Evolutionary conservation across 1,140 invertebrate genomes (phyloP).

Genomic region (Dinoponera quadriceps): DNA sequence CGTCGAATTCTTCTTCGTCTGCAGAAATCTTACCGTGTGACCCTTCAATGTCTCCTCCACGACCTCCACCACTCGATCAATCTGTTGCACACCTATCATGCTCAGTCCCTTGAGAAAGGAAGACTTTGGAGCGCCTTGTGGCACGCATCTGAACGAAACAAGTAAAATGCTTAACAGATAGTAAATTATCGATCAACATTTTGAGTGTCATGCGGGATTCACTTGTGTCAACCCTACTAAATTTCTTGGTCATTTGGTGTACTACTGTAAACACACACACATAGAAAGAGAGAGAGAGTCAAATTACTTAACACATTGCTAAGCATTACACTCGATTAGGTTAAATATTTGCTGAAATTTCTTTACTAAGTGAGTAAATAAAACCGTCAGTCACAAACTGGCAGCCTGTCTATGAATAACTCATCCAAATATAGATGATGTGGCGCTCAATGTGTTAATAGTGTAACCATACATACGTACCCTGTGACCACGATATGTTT

Average conservation of each 20-base stretch:
- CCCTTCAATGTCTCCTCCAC: conserved; percentile 99
- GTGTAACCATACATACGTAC: conserved; percentile 84
- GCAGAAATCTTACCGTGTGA: conserved; percentile 93
- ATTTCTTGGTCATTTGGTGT: too few relatives aligned
- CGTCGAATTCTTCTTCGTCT: conserved; percentile 91
- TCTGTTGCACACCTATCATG: conserved; percentile 98
- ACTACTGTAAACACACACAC: too few relatives aligned
- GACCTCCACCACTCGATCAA: conserved; percentile 99
- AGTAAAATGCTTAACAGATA: conserved; percentile 6
- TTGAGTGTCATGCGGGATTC: too few relatives aligned
- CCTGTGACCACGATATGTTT: conserved; percentile 97
- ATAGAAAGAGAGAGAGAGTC: too few relatives aligned
- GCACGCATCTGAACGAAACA: conserved; percentile 89
- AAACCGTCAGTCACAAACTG: too few relatives aligned
- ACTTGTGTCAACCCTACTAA: too few relatives aligned
- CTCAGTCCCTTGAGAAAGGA: conserved; percentile 93
- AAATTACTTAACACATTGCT: too few relatives aligned
- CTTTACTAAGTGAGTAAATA: too few relatives aligned
- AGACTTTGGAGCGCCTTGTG: conserved; percentile 93
- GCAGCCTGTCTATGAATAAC: too few relatives aligned
- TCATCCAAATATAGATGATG: neutral
- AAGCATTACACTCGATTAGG: too few relatives aligned
- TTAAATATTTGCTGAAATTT: too few relatives aligned
- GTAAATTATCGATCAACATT: too few relatives aligned
- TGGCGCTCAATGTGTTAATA: neutral